phyloP scores from a whole-genome alignment of 2,113 vertebrate species.

The Bettongia penicillata region DNA sequence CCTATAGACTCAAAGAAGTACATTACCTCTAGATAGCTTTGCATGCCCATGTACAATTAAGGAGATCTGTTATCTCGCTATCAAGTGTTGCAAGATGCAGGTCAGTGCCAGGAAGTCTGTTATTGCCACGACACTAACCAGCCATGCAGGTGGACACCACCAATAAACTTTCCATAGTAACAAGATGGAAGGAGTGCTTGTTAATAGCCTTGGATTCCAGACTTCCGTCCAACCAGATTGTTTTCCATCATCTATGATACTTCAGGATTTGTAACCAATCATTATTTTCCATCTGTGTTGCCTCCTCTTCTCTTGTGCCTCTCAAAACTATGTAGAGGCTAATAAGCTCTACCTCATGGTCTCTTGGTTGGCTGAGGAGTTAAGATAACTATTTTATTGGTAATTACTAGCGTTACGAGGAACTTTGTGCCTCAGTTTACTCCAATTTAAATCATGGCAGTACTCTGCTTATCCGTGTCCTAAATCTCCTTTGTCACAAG shows the following conservation, averaged over 20 bases:
- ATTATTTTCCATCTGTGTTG: not conserved
- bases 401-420: not conserved
- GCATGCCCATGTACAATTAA: not conserved
- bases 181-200: not conserved
- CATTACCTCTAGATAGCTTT: not conserved
- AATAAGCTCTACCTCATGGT: not conserved
- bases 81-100: not conserved
- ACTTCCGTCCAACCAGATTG: not conserved
- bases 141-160: not conserved
- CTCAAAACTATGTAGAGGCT: not conserved
- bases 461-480: not conserved
- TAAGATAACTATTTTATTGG: no score
- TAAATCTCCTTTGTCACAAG: conserved; percentile 4
- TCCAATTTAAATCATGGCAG: not conserved
- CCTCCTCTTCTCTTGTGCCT: not conserved
- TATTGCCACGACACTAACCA: not conserved
- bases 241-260: not conserved
- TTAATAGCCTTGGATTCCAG: not conserved
- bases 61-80: not conserved
- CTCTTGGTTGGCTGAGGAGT: not conserved
- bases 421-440: not conserved
- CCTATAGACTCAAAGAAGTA: not conserved
- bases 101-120: not conserved
- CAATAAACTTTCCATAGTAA: not conserved
- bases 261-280: not conserved